Evolutionary conservation across 2,797 vertebrate species (phyloP).

Genomic region (Falco concolor): DNA sequence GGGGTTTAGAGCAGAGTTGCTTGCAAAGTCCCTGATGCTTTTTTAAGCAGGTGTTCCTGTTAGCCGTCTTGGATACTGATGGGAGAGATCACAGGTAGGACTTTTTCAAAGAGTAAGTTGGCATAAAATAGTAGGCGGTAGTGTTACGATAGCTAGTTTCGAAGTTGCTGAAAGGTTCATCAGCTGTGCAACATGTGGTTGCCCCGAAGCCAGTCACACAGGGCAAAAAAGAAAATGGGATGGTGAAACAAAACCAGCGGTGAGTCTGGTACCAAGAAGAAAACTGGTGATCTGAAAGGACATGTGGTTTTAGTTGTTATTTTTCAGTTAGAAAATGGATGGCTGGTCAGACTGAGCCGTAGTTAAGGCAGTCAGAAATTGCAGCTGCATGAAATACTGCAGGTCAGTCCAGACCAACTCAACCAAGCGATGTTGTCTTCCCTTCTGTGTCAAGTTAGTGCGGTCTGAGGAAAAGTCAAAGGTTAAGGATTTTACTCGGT

Average conservation of each 20-base stretch:
- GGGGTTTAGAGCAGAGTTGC: neutral
- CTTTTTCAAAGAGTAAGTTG: neutral
- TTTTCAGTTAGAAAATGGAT: neutral
- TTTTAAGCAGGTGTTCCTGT: neutral
- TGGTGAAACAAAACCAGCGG: neutral
- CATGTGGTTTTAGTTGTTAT: fast-evolving
- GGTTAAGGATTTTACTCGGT: neutral
- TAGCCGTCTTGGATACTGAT: neutral
- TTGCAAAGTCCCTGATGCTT: neutral
- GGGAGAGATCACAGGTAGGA: neutral
- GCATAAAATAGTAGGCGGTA: neutral
- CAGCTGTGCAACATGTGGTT: neutral
- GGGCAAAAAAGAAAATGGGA: neutral
- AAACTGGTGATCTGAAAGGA: neutral
- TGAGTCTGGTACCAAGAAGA: neutral
- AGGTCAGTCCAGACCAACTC: fast-evolving
- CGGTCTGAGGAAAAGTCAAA: neutral
- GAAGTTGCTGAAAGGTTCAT: neutral
- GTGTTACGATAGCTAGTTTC: neutral
- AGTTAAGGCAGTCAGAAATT: neutral
- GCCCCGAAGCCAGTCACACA: neutral
- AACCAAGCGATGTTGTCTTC: fast-evolving
- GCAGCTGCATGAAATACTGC: neutral
- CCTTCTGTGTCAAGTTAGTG: neutral
- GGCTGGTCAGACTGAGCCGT: neutral